Evolutionary conservation across 53 echinoderm and acorn worm species (phyloP).

Genomic region (Mesocentrotus franciscanus): DNA sequence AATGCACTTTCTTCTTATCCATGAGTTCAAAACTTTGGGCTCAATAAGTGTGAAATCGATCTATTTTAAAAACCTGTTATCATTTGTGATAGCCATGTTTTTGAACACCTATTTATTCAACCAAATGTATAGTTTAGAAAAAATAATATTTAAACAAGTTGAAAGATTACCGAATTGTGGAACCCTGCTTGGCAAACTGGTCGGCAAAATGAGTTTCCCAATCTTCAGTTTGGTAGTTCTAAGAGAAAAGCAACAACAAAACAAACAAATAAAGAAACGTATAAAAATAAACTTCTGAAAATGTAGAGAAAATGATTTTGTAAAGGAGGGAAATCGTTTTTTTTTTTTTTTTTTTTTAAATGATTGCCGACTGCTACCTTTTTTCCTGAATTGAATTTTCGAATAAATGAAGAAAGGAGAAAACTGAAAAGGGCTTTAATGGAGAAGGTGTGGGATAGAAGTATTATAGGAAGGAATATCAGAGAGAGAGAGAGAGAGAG

Average conservation of each 20-base stretch:
- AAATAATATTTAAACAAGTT: background rate
- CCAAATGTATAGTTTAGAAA: background rate
- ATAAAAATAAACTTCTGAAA: background rate
- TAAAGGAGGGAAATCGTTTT: too few relatives aligned
- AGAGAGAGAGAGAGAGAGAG: background rate
- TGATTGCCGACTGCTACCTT: too few relatives aligned
- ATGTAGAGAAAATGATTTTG: background rate
- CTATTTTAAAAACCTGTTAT: too few relatives aligned
- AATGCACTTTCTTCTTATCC: too few relatives aligned
- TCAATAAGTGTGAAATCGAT: too few relatives aligned
- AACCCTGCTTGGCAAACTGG: background rate
- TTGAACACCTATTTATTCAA: too few relatives aligned
- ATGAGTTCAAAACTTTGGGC: too few relatives aligned
- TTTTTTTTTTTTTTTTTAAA: too few relatives aligned
- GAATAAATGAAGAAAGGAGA: background rate
- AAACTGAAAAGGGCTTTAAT: background rate
- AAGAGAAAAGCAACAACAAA: background rate
- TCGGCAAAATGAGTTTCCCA: conserved; percentile 7
- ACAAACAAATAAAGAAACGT: background rate
- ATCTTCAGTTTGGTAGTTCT: background rate
- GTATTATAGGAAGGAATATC: too few relatives aligned
- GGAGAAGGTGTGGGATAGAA: background rate
- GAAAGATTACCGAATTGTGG: background rate
- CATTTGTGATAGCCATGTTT: too few relatives aligned
- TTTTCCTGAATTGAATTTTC: too few relatives aligned